A percentile compares a stretch with the other conserved stretches of the same genome.
phyloP scores from a whole-genome alignment of 2,113 vertebrate species.

The Myxocyprinus asiaticus region DNA sequence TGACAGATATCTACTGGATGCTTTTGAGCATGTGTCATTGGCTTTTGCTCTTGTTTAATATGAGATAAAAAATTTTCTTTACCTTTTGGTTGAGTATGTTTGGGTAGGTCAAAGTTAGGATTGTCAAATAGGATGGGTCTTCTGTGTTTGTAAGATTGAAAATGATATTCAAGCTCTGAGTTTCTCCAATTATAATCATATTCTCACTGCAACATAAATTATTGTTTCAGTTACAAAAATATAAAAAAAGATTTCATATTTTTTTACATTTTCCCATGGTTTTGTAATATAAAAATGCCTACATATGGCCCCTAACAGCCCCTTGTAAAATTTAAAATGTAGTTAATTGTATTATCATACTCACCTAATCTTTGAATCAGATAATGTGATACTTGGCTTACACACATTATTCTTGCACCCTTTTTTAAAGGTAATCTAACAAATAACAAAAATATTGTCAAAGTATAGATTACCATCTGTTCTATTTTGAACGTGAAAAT shows the following conservation, averaged over 20 bases:
- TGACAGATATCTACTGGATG: not conserved
- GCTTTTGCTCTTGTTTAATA: not conserved
- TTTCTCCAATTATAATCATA: slow-evolving; percentile 46
- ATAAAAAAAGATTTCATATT: too few species aligned
- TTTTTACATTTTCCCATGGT: too few species aligned
- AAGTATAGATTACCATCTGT: not conserved
- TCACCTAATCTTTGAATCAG: slow-evolving; percentile 49
- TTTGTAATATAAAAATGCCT: too few species aligned
- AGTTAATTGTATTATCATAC: slow-evolving; percentile 23
- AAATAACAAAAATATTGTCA: not conserved
- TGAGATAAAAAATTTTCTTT: slow-evolving; percentile 10
- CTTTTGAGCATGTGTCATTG: too few species aligned
- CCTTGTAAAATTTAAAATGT: too few species aligned
- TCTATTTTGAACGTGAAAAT: not conserved
- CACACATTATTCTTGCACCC: slow-evolving; percentile 39
- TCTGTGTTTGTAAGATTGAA: slow-evolving; percentile 53
- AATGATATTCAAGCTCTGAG: slow-evolving; percentile 46
- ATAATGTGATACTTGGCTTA: slow-evolving; percentile 40
- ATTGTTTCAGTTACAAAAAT: slow-evolving; percentile 40
- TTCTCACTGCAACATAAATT: slow-evolving; percentile 1
- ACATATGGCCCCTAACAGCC: too few species aligned
- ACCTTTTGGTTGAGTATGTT: slow-evolving; percentile 54
- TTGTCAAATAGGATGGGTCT: slow-evolving; percentile 54
- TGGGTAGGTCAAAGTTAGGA: slow-evolving; percentile 56
- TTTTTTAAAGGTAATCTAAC: slow-evolving; percentile 57